Evolutionary conservation across 2,888 invertebrate genomes (phyloP), one percentile per base, ranked within the genome.

Genomic region (Microctonus brassicae): DNA sequence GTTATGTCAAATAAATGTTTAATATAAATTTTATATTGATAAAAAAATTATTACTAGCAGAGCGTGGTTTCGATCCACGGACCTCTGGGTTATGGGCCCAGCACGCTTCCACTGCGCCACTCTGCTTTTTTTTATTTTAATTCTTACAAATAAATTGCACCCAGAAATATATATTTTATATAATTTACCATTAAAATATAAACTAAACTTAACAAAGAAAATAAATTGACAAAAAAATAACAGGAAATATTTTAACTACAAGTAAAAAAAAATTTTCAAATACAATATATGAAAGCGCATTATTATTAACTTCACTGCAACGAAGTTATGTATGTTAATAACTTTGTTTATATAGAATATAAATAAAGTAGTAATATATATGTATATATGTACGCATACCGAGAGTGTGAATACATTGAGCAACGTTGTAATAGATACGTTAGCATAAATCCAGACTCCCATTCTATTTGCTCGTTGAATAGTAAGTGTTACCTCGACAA

Each of bases 81-180:
- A 77, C 77, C 77, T 77, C 77, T 77, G 77, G 77, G 77, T 77
- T 77, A 76, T 76, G 76, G 76, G 76, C 76, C 76, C 76, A 76
- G 77, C 77, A 77, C 77, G 77, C 77, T 77, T 77, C 77, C 77
- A 75, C 77, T 77, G 77, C 77, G 77, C 77, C 77, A 77, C 77
- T 77, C 77, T 77, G 77, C 77, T 77, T 53, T 67, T 29, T n/a
- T 69, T 65, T 3, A 26, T 10, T 13, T 20, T 13, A 11, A 42
- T 34, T 33, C 34, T 67, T 55, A 11, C 29, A 10, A 55, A 33
- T 3, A 24, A 39, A 29, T 58, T 29, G 22, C 2, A 10, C 2
- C 6, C 0, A 0, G 29, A 22, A 20, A 29, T 7, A 17, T 13
- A 24, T 26, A 42, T 22, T 26, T 17, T 13, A 11, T n/a, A n/a